Evolutionary conservation across 92 coral and sea anemone species (phyloP).

Genomic region (Porites divaricata): DNA sequence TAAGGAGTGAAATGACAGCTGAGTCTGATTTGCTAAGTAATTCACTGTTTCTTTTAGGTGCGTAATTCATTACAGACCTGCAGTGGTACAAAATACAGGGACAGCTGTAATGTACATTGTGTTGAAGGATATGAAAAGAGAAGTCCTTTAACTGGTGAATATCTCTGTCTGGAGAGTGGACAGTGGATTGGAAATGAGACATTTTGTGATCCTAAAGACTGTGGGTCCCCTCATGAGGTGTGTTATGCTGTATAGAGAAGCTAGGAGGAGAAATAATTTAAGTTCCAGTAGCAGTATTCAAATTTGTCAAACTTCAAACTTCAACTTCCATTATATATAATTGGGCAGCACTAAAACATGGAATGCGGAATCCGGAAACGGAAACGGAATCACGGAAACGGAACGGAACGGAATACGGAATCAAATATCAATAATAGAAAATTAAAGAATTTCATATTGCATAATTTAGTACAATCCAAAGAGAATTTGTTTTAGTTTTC

Average conservation of each 20-base stretch:
- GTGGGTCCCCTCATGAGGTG: slow-evolving; percentile 17
- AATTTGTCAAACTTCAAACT: too few species aligned
- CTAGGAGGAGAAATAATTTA: background rate
- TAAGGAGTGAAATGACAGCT: background rate
- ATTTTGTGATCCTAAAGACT: slow-evolving; percentile 14
- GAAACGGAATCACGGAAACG: too few species aligned
- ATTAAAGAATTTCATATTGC: too few species aligned
- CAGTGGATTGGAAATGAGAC: slow-evolving; percentile 44
- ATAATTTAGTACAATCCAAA: too few species aligned
- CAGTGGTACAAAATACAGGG: slow-evolving; percentile 47
- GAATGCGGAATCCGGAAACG: too few species aligned
- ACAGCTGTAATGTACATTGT: slow-evolving; percentile 35
- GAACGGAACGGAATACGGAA: too few species aligned
- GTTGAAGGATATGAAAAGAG: slow-evolving; percentile 34
- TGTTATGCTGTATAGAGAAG: background rate
- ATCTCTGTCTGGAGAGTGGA: slow-evolving; percentile 33
- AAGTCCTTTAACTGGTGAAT: slow-evolving; percentile 6
- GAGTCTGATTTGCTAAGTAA: background rate
- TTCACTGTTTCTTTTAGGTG: background rate
- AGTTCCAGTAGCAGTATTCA: background rate
- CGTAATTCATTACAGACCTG: slow-evolving; percentile 21
- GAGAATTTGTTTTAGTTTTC: too few species aligned
- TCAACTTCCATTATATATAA: too few species aligned
- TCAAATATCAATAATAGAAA: too few species aligned
- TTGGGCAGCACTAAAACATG: too few species aligned